These are phyloP conservation scores for Cladorhizidae sp. DNA, from an alignment of 37 sponge, comb jelly and placozoan species.

Conservation along the genomic window DNA sequence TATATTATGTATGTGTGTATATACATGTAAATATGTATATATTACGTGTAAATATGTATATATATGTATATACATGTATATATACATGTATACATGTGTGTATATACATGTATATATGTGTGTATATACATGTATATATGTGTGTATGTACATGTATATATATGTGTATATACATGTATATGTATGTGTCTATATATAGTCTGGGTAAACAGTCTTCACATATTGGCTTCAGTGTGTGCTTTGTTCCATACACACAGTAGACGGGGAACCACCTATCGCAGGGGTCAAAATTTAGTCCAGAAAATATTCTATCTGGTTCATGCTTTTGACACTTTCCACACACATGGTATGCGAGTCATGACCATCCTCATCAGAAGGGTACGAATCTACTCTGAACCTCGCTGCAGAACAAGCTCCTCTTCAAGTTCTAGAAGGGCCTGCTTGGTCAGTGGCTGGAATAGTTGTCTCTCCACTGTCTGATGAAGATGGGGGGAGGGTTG, in stretches of 20 bases:
- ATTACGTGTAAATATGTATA: too few relatives aligned
- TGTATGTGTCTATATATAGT: background rate
- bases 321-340: background rate
- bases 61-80: too few relatives aligned
- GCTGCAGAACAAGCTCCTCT: background rate
- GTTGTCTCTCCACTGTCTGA: background rate
- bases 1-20: too few relatives aligned
- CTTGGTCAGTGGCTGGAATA: background rate
- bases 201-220: background rate
- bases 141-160: too few relatives aligned
- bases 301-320: background rate
- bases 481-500: background rate
- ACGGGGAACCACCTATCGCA: background rate
- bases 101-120: too few relatives aligned
- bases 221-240: background rate
- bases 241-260: background rate
- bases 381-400: background rate
- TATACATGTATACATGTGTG: too few relatives aligned
- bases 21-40: too few relatives aligned
- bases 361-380: background rate
- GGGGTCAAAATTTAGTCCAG: background rate
- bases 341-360: background rate
- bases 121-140: too few relatives aligned
- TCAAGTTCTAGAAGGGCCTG: background rate
- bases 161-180: too few relatives aligned